phyloP scores from a whole-genome alignment of 2,113 vertebrate genomes.

The Lutjanus erythropterus region DNA sequence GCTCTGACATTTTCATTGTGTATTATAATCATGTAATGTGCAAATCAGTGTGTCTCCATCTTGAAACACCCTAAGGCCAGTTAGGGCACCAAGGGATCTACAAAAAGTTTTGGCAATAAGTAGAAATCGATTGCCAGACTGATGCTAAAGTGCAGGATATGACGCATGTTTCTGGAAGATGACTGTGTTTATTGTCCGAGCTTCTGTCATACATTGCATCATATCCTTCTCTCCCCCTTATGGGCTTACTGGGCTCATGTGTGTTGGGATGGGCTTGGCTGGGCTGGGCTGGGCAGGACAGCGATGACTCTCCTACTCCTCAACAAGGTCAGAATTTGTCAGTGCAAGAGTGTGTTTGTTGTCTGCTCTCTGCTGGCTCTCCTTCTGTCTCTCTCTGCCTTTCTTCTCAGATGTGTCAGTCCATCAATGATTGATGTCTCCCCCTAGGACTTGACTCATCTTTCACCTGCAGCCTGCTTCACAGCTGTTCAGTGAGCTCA shows the following conservation, averaged over 20 bases:
- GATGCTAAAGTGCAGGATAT: constrained; percentile 31
- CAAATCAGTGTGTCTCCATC: background rate
- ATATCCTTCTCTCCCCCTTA: constrained; percentile 56
- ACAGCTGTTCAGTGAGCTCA: constrained; percentile 73
- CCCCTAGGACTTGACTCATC: constrained; percentile 73
- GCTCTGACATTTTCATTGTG: background rate
- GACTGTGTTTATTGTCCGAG: constrained; percentile 24
- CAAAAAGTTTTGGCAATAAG: background rate
- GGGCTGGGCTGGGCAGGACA: constrained; percentile 38
- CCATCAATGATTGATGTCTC: constrained; percentile 75
- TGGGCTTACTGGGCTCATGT: constrained; percentile 40
- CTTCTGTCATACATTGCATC: constrained; percentile 53
- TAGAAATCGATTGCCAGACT: constrained; percentile 9
- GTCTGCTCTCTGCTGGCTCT: constrained; percentile 50
- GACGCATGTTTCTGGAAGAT: constrained; percentile 36
- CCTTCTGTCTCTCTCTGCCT: constrained; percentile 52
- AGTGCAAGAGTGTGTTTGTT: constrained; percentile 54
- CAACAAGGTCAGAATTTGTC: constrained; percentile 43
- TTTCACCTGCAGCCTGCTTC: constrained; percentile 79
- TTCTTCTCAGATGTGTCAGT: constrained; percentile 71
- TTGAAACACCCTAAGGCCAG: background rate
- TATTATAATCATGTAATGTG: background rate
- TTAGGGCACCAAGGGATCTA: background rate
- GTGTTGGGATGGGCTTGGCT: constrained; percentile 38
- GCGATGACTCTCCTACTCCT: constrained; percentile 30